Conservation (phyloP, 2,888 invertebrate genomes). For the Bombyx huttoni region DNA sequence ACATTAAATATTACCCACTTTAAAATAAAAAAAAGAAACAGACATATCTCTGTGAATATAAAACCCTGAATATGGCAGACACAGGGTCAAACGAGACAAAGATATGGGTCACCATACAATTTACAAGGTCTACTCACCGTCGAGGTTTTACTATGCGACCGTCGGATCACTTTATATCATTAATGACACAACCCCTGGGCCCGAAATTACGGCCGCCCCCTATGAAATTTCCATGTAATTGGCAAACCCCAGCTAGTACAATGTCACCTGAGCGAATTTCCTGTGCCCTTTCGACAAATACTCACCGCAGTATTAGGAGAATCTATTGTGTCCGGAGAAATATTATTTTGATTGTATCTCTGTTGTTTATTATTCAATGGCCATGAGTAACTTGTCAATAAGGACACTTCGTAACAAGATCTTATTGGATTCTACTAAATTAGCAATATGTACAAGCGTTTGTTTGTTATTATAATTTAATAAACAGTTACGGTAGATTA, state of each 20-base stretch:
- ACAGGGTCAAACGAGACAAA: neutral
- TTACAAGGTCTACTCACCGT: neutral
- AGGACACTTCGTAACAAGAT: neutral
- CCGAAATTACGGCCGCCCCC: conserved; percentile 21
- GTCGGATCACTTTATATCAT: conserved; percentile 28
- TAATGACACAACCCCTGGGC: conserved; percentile 22
- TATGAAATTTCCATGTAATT: conserved; percentile 49
- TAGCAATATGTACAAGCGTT: no score
- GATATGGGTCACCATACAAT: neutral
- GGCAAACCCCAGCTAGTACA: conserved; percentile 26
- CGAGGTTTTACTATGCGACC: conserved; percentile 6
- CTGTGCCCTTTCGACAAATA: conserved; percentile 3
- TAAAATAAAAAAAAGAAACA: no score
- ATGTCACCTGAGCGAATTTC: conserved; percentile 4
- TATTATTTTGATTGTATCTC: neutral
- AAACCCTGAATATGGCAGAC: neutral
- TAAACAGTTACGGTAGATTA: no score
- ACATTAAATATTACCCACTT: no score
- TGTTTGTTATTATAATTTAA: no score
- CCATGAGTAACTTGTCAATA: neutral
- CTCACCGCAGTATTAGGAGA: neutral
- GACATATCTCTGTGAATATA: no score
- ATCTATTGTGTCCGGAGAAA: neutral
- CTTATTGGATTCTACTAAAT: neutral
- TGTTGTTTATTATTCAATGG: neutral